phyloP scores from a whole-genome alignment of 2,797 vertebrate genomes.

The Adrianichthys oophorus region DNA sequence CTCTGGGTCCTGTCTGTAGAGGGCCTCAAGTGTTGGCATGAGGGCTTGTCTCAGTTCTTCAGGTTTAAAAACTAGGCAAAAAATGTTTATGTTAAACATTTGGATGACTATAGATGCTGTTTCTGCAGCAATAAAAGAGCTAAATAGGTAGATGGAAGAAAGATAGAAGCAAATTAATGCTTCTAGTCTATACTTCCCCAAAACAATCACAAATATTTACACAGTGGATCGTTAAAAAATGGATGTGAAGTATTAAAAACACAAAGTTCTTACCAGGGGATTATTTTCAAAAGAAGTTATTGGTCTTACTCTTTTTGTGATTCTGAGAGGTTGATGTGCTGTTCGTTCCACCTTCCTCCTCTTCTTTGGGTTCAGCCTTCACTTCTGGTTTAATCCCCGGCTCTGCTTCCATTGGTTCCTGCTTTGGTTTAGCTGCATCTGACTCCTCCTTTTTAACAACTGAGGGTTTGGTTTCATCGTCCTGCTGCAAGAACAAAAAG shows the following conservation, averaged over 20 bases:
- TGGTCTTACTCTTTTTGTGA: slow-evolving; percentile 89
- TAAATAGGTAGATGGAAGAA: too few species aligned
- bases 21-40: slow-evolving; percentile 96
- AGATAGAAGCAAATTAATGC: too few species aligned
- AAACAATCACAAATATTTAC: too few species aligned
- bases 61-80: slow-evolving; percentile 91
- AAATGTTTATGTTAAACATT: background rate
- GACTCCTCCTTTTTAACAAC: slow-evolving; percentile 86
- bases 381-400: slow-evolving; percentile 85
- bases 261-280: too few species aligned
- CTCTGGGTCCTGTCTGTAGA: slow-evolving; percentile 98
- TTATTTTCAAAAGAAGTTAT: too few species aligned
- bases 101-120: background rate
- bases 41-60: slow-evolving; percentile 97
- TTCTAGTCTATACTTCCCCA: too few species aligned
- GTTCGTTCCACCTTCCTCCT: slow-evolving; percentile 84
- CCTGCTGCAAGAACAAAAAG: slow-evolving; percentile 39
- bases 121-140: too few species aligned
- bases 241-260: too few species aligned
- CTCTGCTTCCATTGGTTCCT: slow-evolving; percentile 92
- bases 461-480: slow-evolving; percentile 70
- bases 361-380: slow-evolving; percentile 89
- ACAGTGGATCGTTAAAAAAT: too few species aligned
- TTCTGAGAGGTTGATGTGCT: slow-evolving; percentile 84
- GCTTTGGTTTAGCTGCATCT: slow-evolving; percentile 81